Base-by-base conservation (phyloP, 1,140 invertebrate species). In the Steinernema feltiae region DNA sequence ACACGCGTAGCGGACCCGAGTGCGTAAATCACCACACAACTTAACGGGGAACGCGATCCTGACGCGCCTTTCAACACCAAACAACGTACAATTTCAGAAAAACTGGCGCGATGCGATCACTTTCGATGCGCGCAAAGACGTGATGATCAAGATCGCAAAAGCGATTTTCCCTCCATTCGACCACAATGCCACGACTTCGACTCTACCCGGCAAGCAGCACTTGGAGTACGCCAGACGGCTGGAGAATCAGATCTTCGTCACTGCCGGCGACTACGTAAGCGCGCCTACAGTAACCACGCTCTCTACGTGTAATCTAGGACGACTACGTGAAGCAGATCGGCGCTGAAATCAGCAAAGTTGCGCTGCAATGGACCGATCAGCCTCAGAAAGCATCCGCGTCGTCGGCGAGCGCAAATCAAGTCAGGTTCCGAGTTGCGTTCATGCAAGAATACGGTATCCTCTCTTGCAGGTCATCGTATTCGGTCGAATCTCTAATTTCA, bases 401-500 rank as follows among this genome's bases (percentile, higher is more conserved):
- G 7, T 7, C 53, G 7, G 2, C 53, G 7, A 63, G 24, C 3
- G 7, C 12, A 3, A 63, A 17, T 63, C 53, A 12, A 63, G 53
- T 63, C 53, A 63, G 53, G 53, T 63, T 63, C 53, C 53, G 7
- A 63, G 53, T 15, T 21, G 3, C 24, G 35, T 63, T 27, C 24
- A 27, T 27, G 24, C 53, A 63, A 63, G 53, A 63, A 63, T 17
- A 63, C 53, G 12, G 35, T 41, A 18, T 41, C n/a, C 41, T 46
- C 24, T 15, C 53, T 63, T 63, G 7, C 24, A 63, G 53, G 24
- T 63, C 53, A 21, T 21, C 53, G 7, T 63, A 63, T 21, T 63
- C 53, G 53, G 53, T 63, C 53, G 53, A 63, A 63, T 63, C 53
- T 63, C 53, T 63, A 12, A 63, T 63, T 63, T 63, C 53, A 27